Conservation (phyloP, 2,797 vertebrate species). For the Rhadinocentrus ornatus region DNA sequence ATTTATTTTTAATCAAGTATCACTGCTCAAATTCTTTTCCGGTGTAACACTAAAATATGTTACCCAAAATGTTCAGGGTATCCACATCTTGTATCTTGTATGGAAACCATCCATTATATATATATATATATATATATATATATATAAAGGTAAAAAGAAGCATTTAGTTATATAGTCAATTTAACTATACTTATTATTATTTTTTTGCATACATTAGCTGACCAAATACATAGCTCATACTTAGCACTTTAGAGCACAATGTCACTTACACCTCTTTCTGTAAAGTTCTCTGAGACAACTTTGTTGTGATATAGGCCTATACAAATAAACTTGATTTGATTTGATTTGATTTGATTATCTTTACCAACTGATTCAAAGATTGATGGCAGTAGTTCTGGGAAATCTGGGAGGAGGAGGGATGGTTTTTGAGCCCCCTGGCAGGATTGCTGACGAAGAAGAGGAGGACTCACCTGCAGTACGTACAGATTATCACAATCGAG, state of each 20-base stretch:
- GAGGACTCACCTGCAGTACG: conserved; percentile 68
- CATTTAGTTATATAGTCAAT: neutral
- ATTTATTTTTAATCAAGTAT: neutral
- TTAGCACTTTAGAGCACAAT: no score
- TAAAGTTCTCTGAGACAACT: no score
- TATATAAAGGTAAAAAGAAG: neutral
- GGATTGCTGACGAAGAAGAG: conserved; percentile 67
- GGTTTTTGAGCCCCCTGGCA: conserved; percentile 7
- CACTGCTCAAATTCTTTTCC: neutral
- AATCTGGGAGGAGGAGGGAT: conserved; percentile 8
- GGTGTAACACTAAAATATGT: neutral
- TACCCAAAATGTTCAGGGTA: neutral
- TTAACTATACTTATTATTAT: no score
- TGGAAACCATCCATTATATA: no score
- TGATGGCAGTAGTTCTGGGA: conserved; percentile 52
- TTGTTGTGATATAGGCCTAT: no score
- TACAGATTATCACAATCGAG: neutral
- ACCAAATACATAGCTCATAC: neutral
- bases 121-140: no score
- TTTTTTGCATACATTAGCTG: neutral
- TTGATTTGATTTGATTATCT: no score
- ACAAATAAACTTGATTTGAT: no score
- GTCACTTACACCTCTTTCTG: no score
- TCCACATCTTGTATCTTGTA: neutral
- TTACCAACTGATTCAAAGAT: neutral